Percentiles rank a stretch among this genome's conserved stretches.
These are phyloP conservation scores for Phallusia fumigata DNA, from an alignment of 23 tunicate genomes.

Conservation along the genomic window DNA sequence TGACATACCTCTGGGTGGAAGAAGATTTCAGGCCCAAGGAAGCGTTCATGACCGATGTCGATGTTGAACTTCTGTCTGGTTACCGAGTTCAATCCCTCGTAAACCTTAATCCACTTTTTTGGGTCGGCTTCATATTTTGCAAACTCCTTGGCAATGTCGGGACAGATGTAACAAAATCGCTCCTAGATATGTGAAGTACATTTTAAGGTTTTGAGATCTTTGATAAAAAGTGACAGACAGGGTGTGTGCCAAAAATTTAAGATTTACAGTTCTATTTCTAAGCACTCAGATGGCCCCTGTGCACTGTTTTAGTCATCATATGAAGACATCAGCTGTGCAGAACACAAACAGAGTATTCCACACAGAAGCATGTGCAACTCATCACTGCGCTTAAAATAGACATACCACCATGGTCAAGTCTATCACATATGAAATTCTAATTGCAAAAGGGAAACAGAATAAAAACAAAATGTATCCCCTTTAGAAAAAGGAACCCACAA, in stretches of 20 bases:
- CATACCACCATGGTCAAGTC: too few relatives aligned
- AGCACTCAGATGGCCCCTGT: constrained; percentile 92
- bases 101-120: constrained; percentile 78
- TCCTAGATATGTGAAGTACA: too few relatives aligned
- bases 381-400: constrained; percentile 63
- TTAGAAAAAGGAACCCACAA: too few relatives aligned
- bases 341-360: background rate
- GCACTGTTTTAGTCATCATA: constrained; percentile 57
- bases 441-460: too few relatives aligned
- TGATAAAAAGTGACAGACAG: too few relatives aligned
- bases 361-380: constrained; percentile 59
- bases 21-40: constrained; percentile 97
- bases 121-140: constrained; percentile 90
- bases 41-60: constrained; percentile 97
- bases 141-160: constrained; percentile 96
- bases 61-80: constrained; percentile 86
- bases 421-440: too few relatives aligned
- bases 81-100: constrained; percentile 75
- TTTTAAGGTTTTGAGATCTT: too few relatives aligned
- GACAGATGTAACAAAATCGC: constrained; percentile 96
- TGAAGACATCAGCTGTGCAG: constrained; percentile 16
- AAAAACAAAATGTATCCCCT: too few relatives aligned
- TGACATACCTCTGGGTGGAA: constrained; percentile 92
- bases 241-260: too few relatives aligned
- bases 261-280: background rate